A percentile compares a stretch with the other conserved stretches of the same genome.
Evolutionary conservation across 2,888 invertebrate genomes (phyloP).

Genomic region (Chaitophorus viminalis): DNA sequence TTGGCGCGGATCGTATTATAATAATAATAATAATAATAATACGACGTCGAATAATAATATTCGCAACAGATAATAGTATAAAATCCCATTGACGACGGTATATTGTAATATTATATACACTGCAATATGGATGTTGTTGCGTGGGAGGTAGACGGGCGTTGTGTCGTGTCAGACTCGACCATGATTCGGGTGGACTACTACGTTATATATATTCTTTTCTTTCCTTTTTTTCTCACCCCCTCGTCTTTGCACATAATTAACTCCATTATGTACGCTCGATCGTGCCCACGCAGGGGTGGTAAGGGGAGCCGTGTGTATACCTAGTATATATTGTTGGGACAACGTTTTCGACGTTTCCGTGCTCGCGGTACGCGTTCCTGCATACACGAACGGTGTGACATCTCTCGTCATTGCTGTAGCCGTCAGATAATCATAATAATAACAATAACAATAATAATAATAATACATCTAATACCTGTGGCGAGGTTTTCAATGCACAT

Average conservation of each 20-base stretch:
- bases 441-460: too few relatives aligned
- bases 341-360: background rate
- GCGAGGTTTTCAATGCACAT: background rate
- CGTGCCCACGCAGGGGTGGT: background rate
- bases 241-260: constrained; percentile 36
- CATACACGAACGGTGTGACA: background rate
- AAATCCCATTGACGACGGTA: too few relatives aligned
- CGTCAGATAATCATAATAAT: background rate
- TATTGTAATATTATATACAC: background rate
- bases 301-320: too few relatives aligned
- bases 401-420: background rate
- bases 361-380: too few relatives aligned
- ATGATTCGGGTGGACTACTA: background rate
- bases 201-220: background rate
- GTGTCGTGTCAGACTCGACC: background rate
- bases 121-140: background rate
- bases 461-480: background rate
- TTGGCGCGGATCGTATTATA: background rate
- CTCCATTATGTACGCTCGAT: constrained; percentile 32
- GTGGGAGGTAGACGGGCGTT: background rate
- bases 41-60: background rate
- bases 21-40: background rate
- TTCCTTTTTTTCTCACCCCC: background rate
- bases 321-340: constrained; percentile 19
- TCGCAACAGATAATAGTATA: background rate